Base-by-base conservation (phyloP, 2,113 vertebrate genomes). In the Mormoops blainvillei region DNA sequence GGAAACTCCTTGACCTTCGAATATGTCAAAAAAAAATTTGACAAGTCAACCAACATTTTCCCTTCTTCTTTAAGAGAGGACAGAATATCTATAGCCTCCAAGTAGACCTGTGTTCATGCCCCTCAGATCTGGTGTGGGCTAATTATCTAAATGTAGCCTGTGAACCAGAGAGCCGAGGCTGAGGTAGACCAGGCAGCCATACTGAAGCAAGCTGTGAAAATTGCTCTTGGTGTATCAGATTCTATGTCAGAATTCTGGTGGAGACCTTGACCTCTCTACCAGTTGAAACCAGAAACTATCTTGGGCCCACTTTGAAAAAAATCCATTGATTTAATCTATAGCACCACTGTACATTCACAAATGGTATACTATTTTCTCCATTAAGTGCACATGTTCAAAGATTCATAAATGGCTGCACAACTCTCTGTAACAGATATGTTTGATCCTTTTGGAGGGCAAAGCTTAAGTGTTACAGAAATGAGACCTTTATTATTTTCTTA, bases 401-500 rank as follows among this genome's bases (percentile, higher is more conserved):
- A 85, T 81, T 85, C 56, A 67, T 73, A 77, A 91, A 89, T 82
- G 85, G 50, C 58, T 45, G 82, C 83, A 81, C 89, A 81, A 68
- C 71, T 95, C 48, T 84, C 52, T 92, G 94, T 92, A 96, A 96
- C 76, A 96, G 68, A 96, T 97, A 87, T 87, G 68, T 88, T 97
- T 97, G 94, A 97, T 94, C 92, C 52, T 94, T 95, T 86, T 41
- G 73, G 92, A 70, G 58, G 56, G 45, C 26, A 86, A 95, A 94
- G 78, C 52, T 28, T 97, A 96, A 97, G 95, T 94, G 96, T 67
- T 92, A 82, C 1, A 88, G 80, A 94, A 95, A 95, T 82, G 76
- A 74, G 71, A 92, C 54, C 88, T 96, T 97, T 95, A 95, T 95
- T 94, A 89, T 94, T 94, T 87, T 98, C 89, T 89, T 71, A 54